phyloP scores from a whole-genome alignment of 92 coral and sea anemone species.

The Umimayanthus chanpuru region DNA sequence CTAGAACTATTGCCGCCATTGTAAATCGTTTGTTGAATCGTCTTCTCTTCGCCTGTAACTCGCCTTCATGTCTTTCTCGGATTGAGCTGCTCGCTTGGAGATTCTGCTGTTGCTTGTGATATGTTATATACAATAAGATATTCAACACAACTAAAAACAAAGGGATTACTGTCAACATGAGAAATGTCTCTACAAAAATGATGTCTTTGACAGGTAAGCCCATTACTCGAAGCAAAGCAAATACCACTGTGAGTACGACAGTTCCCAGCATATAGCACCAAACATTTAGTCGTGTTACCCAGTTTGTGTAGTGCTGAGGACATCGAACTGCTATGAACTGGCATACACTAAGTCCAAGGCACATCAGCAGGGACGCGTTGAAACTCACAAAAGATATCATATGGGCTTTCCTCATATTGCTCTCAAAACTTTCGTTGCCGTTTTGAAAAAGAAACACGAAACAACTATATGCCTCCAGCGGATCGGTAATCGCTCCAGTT shows the following conservation, averaged over 20 bases:
- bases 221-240: conserved; percentile 38
- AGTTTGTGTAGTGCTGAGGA: conserved; percentile 28
- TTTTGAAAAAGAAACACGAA: neutral
- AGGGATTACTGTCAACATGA: conserved; percentile 28
- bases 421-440: conserved; percentile 20
- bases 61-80: neutral
- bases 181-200: conserved; percentile 33
- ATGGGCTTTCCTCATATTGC: conserved; percentile 29
- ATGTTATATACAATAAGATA: conserved; percentile 10
- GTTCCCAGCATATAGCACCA: conserved; percentile 13
- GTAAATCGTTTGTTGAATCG: conserved; percentile 23
- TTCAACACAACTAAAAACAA: conserved; percentile 22
- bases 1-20: conserved; percentile 13
- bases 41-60: neutral
- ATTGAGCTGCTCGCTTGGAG: neutral
- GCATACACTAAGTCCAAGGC: conserved; percentile 30
- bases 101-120: conserved; percentile 21
- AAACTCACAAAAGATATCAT: conserved; percentile 27
- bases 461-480: conserved; percentile 32
- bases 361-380: conserved; percentile 23
- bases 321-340: conserved; percentile 26
- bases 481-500: conserved; percentile 29
- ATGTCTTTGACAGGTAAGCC: conserved; percentile 15
- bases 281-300: conserved; percentile 12
- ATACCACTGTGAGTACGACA: neutral